A percentile compares a stretch with the other conserved stretches of the same genome.
These are phyloP conservation scores for Corapipo altera DNA, from an alignment of 2,113 vertebrate genomes.

Conservation along the genomic window DNA sequence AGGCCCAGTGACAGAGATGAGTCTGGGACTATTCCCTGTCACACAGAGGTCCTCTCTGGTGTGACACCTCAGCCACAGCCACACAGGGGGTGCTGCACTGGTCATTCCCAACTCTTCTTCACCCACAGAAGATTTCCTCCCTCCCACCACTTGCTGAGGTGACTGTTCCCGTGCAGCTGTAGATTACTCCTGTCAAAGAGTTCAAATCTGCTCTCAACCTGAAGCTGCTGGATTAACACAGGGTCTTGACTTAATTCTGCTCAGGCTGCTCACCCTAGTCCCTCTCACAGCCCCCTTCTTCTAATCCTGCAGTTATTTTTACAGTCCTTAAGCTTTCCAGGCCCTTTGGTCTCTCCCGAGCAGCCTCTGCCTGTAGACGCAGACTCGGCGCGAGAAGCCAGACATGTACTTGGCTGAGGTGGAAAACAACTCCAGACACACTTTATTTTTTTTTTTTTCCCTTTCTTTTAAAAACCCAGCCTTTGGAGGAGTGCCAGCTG, in stretches of 20 bases:
- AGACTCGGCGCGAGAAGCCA: rapidly evolving
- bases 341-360: background rate
- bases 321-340: background rate
- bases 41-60: background rate
- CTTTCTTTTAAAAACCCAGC: background rate
- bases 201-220: background rate
- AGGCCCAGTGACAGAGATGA: background rate
- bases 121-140: background rate
- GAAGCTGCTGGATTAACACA: background rate
- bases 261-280: background rate
- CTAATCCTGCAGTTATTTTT: background rate
- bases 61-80: background rate
- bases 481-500: background rate
- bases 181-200: background rate
- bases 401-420: background rate
- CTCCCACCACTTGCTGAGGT: background rate
- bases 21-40: background rate
- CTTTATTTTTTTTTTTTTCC: background rate
- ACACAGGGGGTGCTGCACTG: background rate
- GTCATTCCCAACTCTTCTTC: background rate
- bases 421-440: background rate
- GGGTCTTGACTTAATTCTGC: background rate
- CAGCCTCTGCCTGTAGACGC: background rate
- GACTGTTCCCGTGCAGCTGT: background rate
- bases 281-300: background rate